These are phyloP conservation scores for Progne subis DNA, from an alignment of 2,113 vertebrate genomes.

Conservation along the genomic window DNA sequence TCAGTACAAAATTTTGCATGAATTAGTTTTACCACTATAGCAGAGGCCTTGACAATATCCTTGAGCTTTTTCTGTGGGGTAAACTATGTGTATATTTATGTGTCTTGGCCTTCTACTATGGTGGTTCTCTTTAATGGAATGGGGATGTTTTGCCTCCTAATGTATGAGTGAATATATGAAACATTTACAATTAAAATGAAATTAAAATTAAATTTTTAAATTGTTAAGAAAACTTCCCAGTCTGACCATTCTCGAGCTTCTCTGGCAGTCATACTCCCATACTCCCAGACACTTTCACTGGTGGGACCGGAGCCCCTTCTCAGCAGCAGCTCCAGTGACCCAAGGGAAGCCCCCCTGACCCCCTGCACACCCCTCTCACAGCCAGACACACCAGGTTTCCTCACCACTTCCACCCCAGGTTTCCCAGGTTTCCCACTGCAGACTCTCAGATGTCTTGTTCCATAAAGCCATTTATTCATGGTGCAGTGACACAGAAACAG, in stretches of 20 bases:
- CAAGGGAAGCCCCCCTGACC: rapidly evolving
- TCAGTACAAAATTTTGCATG: not conserved
- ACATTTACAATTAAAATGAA: not conserved
- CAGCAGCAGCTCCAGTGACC: not conserved
- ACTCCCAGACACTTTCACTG: not conserved
- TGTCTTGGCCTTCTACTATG: not conserved
- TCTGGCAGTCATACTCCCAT: too few species aligned
- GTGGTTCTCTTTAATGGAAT: not conserved
- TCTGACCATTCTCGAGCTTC: not conserved
- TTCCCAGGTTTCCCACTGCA: not conserved
- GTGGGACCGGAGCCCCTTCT: rapidly evolving
- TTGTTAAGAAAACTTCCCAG: not conserved
- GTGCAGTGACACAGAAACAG: not conserved
- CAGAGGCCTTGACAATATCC: not conserved
- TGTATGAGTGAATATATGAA: not conserved
- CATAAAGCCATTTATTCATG: rapidly evolving
- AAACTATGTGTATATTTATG: not conserved
- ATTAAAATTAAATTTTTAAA: not conserved
- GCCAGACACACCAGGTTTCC: not conserved
- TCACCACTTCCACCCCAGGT: rapidly evolving
- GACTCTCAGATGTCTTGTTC: not conserved
- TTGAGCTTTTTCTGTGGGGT: not conserved
- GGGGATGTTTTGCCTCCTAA: not conserved
- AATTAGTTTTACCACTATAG: not conserved
- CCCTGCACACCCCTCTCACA: not conserved